A percentile compares a stretch with the other conserved stretches of the same genome.
These are phyloP conservation scores for Pelvicachromis taeniatus DNA, from an alignment of 2,113 vertebrate species.

Conservation along the genomic window DNA sequence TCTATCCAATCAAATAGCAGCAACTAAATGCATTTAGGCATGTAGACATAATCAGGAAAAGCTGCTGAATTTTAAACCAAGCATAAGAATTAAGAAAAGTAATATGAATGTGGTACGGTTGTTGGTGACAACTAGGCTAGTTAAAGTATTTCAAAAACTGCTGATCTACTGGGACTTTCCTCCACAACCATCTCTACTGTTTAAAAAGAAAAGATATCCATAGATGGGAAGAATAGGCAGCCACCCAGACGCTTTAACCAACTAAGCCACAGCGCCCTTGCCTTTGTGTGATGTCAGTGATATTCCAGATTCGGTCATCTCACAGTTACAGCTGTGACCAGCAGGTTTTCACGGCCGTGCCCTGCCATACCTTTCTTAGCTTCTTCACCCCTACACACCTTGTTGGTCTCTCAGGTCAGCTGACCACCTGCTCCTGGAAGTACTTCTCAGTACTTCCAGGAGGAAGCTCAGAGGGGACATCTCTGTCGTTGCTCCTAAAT, in stretches of 20 bases:
- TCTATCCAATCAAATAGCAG: background rate
- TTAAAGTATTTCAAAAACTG: background rate
- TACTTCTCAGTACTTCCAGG: too few species aligned
- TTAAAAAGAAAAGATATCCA: background rate
- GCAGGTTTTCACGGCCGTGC: background rate
- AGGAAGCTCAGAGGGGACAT: background rate
- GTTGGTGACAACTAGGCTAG: background rate
- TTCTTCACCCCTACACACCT: background rate
- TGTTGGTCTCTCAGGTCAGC: background rate
- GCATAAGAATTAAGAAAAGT: background rate
- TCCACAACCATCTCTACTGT: background rate
- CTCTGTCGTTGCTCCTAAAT: background rate
- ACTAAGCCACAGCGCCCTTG: accelerated
- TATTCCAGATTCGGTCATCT: background rate
- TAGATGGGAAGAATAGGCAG: background rate
- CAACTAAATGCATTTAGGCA: background rate
- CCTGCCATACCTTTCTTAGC: background rate
- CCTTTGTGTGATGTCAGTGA: background rate
- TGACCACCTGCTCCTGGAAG: background rate
- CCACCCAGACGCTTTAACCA: background rate
- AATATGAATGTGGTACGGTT: background rate
- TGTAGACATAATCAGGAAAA: background rate
- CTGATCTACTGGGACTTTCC: background rate
- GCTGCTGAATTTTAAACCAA: background rate
- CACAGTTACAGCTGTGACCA: background rate